Conservation (phyloP, 2,113 vertebrate genomes). For the Coracopsis vasa region DNA sequence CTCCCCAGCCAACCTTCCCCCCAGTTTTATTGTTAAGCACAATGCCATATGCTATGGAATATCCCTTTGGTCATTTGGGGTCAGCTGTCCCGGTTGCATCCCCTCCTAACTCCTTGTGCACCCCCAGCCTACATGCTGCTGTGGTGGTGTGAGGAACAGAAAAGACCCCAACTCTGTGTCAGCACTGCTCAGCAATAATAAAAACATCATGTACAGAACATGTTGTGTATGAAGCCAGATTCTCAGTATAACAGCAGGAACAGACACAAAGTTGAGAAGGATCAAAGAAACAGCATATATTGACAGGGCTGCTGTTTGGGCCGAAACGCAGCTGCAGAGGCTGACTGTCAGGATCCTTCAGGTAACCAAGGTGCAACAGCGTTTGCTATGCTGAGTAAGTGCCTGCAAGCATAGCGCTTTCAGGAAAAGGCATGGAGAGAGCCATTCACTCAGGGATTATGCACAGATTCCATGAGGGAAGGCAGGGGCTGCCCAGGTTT, state of each 20-base stretch:
- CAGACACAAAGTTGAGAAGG: background rate
- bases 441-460: background rate
- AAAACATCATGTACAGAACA: background rate
- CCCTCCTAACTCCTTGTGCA: background rate
- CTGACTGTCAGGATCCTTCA: background rate
- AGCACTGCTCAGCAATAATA: background rate
- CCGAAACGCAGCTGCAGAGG: background rate
- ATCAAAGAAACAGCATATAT: background rate
- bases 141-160: background rate
- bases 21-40: background rate
- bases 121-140: background rate
- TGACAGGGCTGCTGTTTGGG: background rate
- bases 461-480: background rate
- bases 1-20: background rate
- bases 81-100: background rate
- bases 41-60: too few relatives aligned
- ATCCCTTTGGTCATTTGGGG: background rate
- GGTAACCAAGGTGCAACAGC: background rate
- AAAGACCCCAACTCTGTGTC: background rate
- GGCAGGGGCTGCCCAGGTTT: background rate
- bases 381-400: background rate
- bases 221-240: background rate
- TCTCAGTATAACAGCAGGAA: background rate
- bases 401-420: rapidly evolving
- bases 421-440: rapidly evolving